Conservation (phyloP, 2,888 invertebrate species). For the Diploptera punctata region DNA sequence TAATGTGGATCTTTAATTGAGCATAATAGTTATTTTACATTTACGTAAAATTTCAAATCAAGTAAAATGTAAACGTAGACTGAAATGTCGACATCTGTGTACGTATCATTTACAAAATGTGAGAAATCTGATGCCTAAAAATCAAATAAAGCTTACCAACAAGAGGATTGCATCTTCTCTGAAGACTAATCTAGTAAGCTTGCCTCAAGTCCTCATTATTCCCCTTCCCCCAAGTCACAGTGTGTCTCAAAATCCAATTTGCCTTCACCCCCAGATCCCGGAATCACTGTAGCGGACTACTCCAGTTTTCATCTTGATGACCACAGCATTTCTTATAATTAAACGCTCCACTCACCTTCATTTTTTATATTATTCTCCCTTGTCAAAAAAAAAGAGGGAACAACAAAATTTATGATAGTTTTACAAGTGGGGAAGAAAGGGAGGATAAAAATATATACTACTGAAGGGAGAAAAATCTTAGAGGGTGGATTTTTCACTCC, state of each 20-base stretch:
- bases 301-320: not conserved
- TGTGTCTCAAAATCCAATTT: not conserved
- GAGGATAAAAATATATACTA: not conserved
- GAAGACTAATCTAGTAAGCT: too few relatives aligned
- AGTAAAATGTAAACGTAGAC: too few relatives aligned
- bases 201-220: not conserved
- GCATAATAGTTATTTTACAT: too few relatives aligned
- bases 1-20: too few relatives aligned
- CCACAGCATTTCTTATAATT: conserved; percentile 6
- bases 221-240: not conserved
- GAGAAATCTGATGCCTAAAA: too few relatives aligned
- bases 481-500: not conserved
- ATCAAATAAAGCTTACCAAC: too few relatives aligned
- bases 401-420: not conserved
- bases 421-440: too few relatives aligned
- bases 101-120: too few relatives aligned
- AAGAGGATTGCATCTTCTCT: too few relatives aligned
- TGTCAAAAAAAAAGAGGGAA: not conserved
- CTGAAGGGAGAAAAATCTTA: not conserved
- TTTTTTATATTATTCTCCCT: conserved; percentile 9
- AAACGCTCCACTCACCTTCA: conserved; percentile 9
- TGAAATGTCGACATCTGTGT: too few relatives aligned
- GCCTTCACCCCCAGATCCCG: not conserved
- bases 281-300: not conserved
- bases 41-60: too few relatives aligned